These are phyloP conservation scores for Halocynthia roretzi DNA, from an alignment of 23 tunicate species.

Conservation along the genomic window DNA sequence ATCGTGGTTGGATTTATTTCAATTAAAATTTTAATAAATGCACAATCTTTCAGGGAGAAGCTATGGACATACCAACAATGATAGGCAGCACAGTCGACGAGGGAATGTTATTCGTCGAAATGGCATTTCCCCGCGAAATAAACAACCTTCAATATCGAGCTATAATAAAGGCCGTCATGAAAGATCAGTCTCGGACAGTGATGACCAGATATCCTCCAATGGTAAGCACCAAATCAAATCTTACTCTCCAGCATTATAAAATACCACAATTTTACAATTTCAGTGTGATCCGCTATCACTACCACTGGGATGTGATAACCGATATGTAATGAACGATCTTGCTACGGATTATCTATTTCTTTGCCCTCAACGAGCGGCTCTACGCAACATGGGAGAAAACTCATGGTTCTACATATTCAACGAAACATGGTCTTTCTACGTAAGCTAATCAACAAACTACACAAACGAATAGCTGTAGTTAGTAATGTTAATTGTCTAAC, in stretches of 20 bases:
- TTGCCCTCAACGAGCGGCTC: conserved; percentile 56
- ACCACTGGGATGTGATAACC: conserved; percentile 18
- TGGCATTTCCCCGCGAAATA: conserved; percentile 47
- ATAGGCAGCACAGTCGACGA: conserved; percentile 58
- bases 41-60: conserved; percentile 20
- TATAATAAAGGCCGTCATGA: conserved; percentile 39
- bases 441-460: conserved; percentile 5
- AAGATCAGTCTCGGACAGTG: conserved; percentile 6
- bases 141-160: conserved; percentile 23
- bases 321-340: conserved; percentile 8
- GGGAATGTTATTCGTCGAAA: conserved; percentile 51
- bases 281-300: background rate
- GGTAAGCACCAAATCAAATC: background rate
- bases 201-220: conserved; percentile 26
- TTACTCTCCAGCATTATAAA: background rate
- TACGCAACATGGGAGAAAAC: conserved; percentile 15
- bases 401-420: conserved; percentile 41
- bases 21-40: no score
- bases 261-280: background rate
- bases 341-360: conserved; percentile 61
- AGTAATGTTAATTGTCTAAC: background rate
- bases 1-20: no score
- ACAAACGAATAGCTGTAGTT: background rate
- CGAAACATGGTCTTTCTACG: conserved; percentile 81
- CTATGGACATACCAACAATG: conserved; percentile 41